Evolutionary conservation across 2,797 vertebrate species (phyloP), one percentile per base, ranked within the genome.

Genomic region (Anabacerthia variegaticeps): DNA sequence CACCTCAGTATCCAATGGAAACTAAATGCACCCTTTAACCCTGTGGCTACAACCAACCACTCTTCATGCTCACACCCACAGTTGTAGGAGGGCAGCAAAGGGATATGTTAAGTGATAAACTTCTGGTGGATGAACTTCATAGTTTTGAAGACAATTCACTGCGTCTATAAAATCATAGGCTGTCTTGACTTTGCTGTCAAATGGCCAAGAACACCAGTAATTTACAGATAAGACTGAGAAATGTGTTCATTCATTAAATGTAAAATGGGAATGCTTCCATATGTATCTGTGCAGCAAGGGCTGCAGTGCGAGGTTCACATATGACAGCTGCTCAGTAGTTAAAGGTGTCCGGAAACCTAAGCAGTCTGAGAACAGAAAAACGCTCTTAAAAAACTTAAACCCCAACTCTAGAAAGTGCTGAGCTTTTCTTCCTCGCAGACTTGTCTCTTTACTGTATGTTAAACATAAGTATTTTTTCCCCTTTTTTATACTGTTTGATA

Each of bases 241-340:
- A 75, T 34, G 10, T 7, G 7, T 74, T 78, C 0, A 8, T 82
- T 71, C 74, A 49, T 56, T 36, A 49, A 19, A 67, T 39, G 22
- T 56, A 24, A 48, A 39, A 32, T 30, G 12, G 14, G 37, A 20
- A 17, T 13, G 12, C 76, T 79, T 62, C 39, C 2, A 2, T 23
- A 5, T 2, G 3, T 15, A 12, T 17, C 4, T 4, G 2, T 26
- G 22, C 18, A 71, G 48, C 0, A 1, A 52, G 0, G 8, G 23
- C 37, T 82, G 32, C n/a, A 73, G 37, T 26, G 52, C 17, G 15
- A 79, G 37, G 7, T 79, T 75, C 61, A 32, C 27, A 11, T 28
- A 8, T 41, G 34, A 52, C 44, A 77, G 14, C 61, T 71, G 4
- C n/a, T 74, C 20, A 10, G 37, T 41, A 46, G 11, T 36, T 71